Percentiles rank a stretch among this genome's conserved stretches.
Conservation (phyloP, 2,113 vertebrate species). For the Daphoenositta chrysoptera region DNA sequence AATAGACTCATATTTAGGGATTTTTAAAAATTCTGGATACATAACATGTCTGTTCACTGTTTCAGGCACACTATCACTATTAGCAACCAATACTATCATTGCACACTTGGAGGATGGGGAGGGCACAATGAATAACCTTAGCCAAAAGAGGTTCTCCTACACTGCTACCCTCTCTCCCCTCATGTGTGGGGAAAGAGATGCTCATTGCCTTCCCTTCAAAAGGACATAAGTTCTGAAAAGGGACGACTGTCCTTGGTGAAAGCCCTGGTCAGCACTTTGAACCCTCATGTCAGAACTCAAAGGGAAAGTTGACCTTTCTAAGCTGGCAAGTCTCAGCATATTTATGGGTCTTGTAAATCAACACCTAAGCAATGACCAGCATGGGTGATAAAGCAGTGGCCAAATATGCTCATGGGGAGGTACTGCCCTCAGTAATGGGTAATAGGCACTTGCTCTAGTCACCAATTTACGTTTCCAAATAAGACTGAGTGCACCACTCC, state of each 20-base stretch:
- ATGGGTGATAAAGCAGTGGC: neutral
- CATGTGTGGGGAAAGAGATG: neutral
- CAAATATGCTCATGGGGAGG: neutral
- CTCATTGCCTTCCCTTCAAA: neutral
- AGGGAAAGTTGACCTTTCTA: neutral
- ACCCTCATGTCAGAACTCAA: neutral
- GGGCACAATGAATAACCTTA: neutral
- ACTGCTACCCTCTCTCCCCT: no score
- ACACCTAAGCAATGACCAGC: neutral
- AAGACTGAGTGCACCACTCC: neutral
- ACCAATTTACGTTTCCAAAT: constrained; percentile 27
- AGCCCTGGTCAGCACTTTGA: neutral
- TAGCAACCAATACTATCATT: neutral
- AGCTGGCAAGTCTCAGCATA: neutral
- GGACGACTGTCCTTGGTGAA: neutral
- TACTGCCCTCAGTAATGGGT: neutral
- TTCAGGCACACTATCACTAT: neutral
- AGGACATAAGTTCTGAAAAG: neutral
- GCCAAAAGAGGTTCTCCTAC: neutral
- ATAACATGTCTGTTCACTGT: neutral
- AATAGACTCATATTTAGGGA: neutral
- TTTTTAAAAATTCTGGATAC: neutral
- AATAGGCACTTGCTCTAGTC: neutral
- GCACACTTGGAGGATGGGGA: neutral
- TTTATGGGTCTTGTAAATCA: constrained; percentile 15